Evolutionary conservation across 1,140 invertebrate genomes (phyloP), one percentile per base, ranked within the genome.

Genomic region (Platorchestia sp.): DNA sequence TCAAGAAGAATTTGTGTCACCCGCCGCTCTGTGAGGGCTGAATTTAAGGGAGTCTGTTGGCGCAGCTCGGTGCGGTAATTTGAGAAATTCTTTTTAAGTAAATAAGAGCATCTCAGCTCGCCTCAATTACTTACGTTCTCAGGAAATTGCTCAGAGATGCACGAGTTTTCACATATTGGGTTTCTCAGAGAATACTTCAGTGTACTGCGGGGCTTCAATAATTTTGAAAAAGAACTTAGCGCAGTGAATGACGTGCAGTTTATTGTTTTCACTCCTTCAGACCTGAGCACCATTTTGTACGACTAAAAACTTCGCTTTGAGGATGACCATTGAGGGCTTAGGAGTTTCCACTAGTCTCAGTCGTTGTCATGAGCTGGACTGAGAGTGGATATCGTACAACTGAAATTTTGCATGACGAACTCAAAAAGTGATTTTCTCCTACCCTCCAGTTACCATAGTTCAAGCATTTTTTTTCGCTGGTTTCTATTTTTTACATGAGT

Each of bases 1-100:
- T 93, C 91, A 93, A 93, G 91, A 93, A 44, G 91, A 44, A 93
- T 93, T 93, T 93, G 91, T 44, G 91, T 93, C 91, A 93, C 45
- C 91, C 40, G 5, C 6, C 43, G 91, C 91, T 45, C 40, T 27
- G 41, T 19, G 91, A 93, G 91, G 47, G 91, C 91, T 45, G 91
- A 93, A 93, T 93, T 93, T 93, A 93, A 93, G 45, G 45, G 91
- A 44, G 36, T 44, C 45, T 19, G 91, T 45, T 93, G 27, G 44
- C 41, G 42, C 87, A 42, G 87, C 87, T 90, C 41, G 44, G 42
- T 90, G 87, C 44, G 5, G 87, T 90, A 90, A 90, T 90, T 90
- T 90, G 16, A 45, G 87, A 43, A 45, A 90, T 90, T 90, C 87
- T 44, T 44, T 90, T 90, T 43, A 75, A 75, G 36, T 75, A 27